Conservation (phyloP, 2,113 vertebrate genomes). For the Triplophysa tibetana region DNA sequence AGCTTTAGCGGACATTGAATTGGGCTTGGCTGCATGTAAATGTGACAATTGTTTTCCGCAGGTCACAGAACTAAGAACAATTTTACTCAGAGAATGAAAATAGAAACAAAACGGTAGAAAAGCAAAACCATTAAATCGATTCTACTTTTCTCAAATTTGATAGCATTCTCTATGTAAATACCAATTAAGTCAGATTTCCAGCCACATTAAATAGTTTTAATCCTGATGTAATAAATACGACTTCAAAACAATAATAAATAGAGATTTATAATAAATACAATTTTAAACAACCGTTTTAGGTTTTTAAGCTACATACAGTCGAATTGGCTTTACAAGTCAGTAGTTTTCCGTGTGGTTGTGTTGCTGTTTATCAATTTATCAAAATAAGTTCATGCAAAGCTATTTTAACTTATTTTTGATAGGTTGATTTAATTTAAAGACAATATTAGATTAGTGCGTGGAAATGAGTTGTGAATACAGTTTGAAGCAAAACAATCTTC, state of each 20-base stretch:
- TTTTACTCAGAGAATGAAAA: neutral
- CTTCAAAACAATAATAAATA: neutral
- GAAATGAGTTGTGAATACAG: too few species aligned
- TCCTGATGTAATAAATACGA: neutral
- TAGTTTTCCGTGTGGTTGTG: too few species aligned
- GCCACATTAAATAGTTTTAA: neutral
- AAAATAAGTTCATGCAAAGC: too few species aligned
- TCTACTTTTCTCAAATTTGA: neutral
- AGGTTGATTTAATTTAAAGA: too few species aligned
- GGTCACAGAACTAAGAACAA: neutral
- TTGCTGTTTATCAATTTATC: too few species aligned
- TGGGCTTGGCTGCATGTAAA: constrained; percentile 6
- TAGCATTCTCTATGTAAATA: neutral
- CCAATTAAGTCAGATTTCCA: neutral
- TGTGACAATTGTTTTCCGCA: neutral
- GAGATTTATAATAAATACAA: too few species aligned
- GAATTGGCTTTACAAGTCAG: too few species aligned
- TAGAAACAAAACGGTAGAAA: neutral
- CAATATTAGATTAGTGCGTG: too few species aligned
- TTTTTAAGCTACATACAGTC: too few species aligned
- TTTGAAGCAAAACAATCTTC: too few species aligned
- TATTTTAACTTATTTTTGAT: too few species aligned
- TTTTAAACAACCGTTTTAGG: too few species aligned
- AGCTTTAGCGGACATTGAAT: constrained; percentile 43
- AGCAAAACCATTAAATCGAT: neutral